Conservation (phyloP, 1,140 invertebrate species). For the Anastrepha ludens region DNA sequence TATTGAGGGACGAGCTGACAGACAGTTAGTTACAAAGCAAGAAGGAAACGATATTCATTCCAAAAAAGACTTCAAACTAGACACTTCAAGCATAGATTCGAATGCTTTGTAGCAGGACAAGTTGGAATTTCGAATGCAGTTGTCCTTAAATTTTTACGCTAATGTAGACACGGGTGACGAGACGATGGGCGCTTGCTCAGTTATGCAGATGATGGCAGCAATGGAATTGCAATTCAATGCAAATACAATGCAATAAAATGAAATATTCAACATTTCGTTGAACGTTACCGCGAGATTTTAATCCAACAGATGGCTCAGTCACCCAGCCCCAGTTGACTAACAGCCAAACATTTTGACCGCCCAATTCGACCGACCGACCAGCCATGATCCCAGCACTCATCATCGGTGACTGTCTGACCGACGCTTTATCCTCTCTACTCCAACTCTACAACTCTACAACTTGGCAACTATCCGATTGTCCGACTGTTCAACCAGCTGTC, state of each 20-base stretch:
- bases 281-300: constrained; percentile 20
- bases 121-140: not conserved
- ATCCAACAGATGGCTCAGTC: constrained; percentile 18
- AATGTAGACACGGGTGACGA: not conserved
- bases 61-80: constrained; percentile 14
- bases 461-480: not conserved
- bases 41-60: not conserved
- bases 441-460: not conserved
- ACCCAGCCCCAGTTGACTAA: not conserved
- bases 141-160: not conserved
- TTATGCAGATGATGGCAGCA: constrained; percentile 4
- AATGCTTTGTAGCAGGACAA: too few species aligned
- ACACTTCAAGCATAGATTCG: constrained; percentile 4
- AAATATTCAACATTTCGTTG: constrained; percentile 46
- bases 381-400: not conserved
- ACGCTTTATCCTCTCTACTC: not conserved
- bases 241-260: constrained; percentile 52
- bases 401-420: not conserved
- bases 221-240: constrained; percentile 44
- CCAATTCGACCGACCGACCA: not conserved
- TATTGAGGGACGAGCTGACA: not conserved
- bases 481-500: not conserved
- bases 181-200: not conserved
- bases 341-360: not conserved
- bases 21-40: not conserved